Percentiles rank a stretch among this genome's conserved stretches.
phyloP scores from a whole-genome alignment of 2,888 invertebrate genomes.

The Cephus sareptanus region DNA sequence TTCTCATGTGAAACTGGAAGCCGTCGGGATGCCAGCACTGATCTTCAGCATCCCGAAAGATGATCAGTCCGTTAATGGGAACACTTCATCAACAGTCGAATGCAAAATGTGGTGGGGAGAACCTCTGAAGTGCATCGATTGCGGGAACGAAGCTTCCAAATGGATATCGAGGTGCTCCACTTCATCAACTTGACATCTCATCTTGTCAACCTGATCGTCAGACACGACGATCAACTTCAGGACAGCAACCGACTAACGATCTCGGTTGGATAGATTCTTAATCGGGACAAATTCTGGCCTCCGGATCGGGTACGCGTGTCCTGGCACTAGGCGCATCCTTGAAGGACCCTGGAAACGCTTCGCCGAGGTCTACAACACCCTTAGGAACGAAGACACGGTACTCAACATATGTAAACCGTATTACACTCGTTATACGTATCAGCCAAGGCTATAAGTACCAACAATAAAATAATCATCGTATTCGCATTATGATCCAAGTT shows the following conservation, averaged over 20 bases:
- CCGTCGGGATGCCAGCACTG: conserved; percentile 65
- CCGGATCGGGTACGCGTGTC: conserved; percentile 43
- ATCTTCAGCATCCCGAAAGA: conserved; percentile 63
- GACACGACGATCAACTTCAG: neutral
- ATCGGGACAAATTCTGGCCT: conserved; percentile 46
- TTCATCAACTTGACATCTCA: conserved; percentile 1
- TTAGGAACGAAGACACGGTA: conserved; percentile 54
- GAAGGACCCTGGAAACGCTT: conserved; percentile 44
- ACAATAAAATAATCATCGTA: neutral
- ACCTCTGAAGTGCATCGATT: conserved; percentile 69
- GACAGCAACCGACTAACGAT: neutral
- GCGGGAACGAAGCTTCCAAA: conserved; percentile 71
- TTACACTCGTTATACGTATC: neutral
- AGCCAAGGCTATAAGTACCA: neutral
- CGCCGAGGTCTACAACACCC: conserved; percentile 42
- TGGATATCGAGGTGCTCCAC: conserved; percentile 71
- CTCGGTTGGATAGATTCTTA: conserved; percentile 40
- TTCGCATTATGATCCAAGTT: neutral
- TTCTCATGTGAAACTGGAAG: conserved; percentile 64
- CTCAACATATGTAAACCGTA: neutral
- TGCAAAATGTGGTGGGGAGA: conserved; percentile 61
- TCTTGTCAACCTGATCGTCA: conserved; percentile 15
- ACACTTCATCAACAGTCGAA: conserved; percentile 27
- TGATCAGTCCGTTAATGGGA: conserved; percentile 14
- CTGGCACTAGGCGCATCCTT: conserved; percentile 29